A percentile compares a stretch with the other conserved stretches of the same genome.
These are phyloP conservation scores for Melitaea athalia DNA, from an alignment of 2,888 invertebrate species.

Conservation along the genomic window DNA sequence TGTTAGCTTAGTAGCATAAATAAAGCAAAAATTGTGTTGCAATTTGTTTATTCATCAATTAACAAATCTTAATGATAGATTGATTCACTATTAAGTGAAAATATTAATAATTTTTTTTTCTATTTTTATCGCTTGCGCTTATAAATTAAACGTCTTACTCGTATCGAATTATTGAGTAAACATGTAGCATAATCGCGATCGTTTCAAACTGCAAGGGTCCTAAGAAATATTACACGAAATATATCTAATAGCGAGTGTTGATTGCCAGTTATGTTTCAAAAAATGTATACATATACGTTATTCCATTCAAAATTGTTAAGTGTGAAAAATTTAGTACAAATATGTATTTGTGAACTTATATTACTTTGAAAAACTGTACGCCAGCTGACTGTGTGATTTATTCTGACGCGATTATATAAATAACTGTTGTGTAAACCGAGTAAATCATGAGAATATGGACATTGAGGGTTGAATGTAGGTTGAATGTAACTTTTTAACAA, in stretches of 20 bases:
- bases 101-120: background rate
- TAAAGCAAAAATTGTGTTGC: too few species aligned
- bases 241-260: slow-evolving; percentile 66
- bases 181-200: slow-evolving; percentile 76
- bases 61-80: background rate
- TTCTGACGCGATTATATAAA: slow-evolving; percentile 19
- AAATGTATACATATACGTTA: slow-evolving; percentile 11
- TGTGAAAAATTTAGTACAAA: slow-evolving; percentile 33
- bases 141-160: slow-evolving; percentile 48
- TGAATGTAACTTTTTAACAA: background rate
- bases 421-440: slow-evolving; percentile 10
- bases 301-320: slow-evolving; percentile 13
- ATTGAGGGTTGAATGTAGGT: too few species aligned
- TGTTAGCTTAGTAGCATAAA: background rate
- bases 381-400: slow-evolving; percentile 20
- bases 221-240: slow-evolving; percentile 66
- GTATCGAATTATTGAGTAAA: slow-evolving; percentile 82
- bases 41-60: too few species aligned
- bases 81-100: background rate
- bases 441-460: slow-evolving; percentile 4
- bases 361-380: slow-evolving; percentile 16
- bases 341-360: slow-evolving; percentile 23
- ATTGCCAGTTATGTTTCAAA: slow-evolving; percentile 53
- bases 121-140: slow-evolving; percentile 44
- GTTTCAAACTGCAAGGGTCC: slow-evolving; percentile 71